These are phyloP conservation scores for Cynaeus angustus DNA, from an alignment of 2,888 invertebrate species.

Conservation along the genomic window DNA sequence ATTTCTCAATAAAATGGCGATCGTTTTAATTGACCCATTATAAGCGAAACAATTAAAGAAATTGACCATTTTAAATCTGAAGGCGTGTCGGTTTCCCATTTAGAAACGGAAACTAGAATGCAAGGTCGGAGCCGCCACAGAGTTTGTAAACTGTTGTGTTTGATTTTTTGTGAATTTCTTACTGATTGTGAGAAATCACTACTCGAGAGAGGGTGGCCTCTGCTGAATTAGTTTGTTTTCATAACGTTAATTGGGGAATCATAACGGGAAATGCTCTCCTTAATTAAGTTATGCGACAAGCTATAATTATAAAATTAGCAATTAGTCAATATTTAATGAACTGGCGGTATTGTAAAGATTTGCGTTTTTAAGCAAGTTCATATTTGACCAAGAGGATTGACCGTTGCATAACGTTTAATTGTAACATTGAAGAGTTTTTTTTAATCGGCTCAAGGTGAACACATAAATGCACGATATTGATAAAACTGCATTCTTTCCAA, in stretches of 20 bases:
- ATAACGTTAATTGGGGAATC: conserved; percentile 1
- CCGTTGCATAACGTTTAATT: conserved; percentile 28
- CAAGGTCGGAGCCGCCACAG: conserved; percentile 29
- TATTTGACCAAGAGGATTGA: conserved; percentile 3
- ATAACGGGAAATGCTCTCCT: conserved; percentile 1
- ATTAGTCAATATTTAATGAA: conserved; percentile 17
- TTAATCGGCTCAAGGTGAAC: conserved; percentile 44
- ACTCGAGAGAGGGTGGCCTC: too few species aligned
- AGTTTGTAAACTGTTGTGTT: background rate
- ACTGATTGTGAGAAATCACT: too few species aligned
- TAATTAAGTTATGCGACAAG: conserved; percentile 1
- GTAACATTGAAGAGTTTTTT: conserved; percentile 36
- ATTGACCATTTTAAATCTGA: conserved; percentile 21
- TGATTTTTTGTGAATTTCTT: too few species aligned
- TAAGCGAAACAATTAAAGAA: conserved; percentile 32
- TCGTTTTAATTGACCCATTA: conserved; percentile 4
- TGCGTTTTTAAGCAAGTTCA: too few species aligned
- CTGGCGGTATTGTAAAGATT: background rate
- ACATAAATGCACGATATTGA: conserved; percentile 23
- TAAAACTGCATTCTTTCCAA: conserved; percentile 44
- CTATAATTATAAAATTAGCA: conserved; percentile 1
- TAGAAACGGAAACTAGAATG: conserved; percentile 43
- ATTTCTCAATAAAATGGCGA: background rate
- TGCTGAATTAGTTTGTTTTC: background rate
- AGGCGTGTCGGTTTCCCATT: conserved; percentile 44